Conservation (phyloP, 2,888 invertebrate genomes). For the Eristalis pertinax region DNA sequence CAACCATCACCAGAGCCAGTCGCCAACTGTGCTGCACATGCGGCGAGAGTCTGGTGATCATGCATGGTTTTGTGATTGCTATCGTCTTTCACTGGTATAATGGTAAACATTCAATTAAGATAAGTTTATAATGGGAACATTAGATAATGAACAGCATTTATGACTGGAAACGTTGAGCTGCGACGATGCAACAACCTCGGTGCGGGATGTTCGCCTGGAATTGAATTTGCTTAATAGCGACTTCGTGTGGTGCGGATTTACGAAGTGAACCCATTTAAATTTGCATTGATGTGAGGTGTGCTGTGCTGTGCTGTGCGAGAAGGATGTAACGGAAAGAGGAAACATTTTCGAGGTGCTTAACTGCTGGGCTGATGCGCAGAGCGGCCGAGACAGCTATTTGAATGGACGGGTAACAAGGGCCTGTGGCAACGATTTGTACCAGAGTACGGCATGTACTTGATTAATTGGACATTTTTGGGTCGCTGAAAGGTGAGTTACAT, state of each 20-base stretch:
- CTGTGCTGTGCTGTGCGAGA: constrained; percentile 20
- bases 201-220: constrained; percentile 27
- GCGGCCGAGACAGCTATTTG: background rate
- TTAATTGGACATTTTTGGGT: no score
- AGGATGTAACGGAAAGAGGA: constrained; percentile 29
- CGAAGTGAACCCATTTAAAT: constrained; percentile 45
- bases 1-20: background rate
- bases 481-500: no score
- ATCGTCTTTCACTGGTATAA: constrained; percentile 47
- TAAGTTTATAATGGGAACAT: constrained; percentile 68
- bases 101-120: constrained; percentile 68
- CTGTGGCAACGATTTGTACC: background rate
- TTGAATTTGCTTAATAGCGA: constrained; percentile 22
- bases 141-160: constrained; percentile 65
- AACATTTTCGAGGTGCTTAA: constrained; percentile 11
- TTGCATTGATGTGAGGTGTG: constrained; percentile 16
- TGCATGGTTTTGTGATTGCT: constrained; percentile 59
- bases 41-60: constrained; percentile 38
- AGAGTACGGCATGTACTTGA: no score
- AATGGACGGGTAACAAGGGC: background rate
- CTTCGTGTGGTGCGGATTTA: constrained; percentile 12
- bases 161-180: constrained; percentile 49
- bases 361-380: constrained; percentile 13
- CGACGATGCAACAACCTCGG: background rate
- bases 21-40: no score